Evolutionary conservation across 2,797 vertebrate species (phyloP), one percentile per base, ranked within the genome.

Genomic region (Toxotes lorentzi): DNA sequence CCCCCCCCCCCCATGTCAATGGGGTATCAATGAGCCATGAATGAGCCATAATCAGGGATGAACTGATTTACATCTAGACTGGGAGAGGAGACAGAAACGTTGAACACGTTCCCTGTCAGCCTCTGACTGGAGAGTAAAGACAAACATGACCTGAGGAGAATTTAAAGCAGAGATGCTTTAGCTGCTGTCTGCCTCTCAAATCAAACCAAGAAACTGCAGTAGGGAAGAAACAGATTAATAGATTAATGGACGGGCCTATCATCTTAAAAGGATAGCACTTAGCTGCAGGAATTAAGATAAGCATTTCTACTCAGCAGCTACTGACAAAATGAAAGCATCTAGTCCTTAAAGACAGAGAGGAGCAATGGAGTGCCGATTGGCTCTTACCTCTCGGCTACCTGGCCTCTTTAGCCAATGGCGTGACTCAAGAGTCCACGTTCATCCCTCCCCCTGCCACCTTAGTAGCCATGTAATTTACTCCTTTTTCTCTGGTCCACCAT

Each of bases 311-410:
- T 47, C 32, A 66, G 70, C n/a, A 19, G 63, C 17, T 43, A 72
- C 38, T 19, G 48, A 68, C 27, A 16, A 66, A 65, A 30, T 30
- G 48, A 69, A 30, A 64, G 21, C 24, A n/a, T 59, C 24, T 61
- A 38, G 43, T 63, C 53, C 23, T 51, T 59, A 53, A 47, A 48
- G 69, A 76, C 68, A 87, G 82, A 87, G 84, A 83, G 77, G 86
- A 85, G 81, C 79, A 86, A 86, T 48, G 48, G 78, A 85, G 84
- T 86, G 88, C 82, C 64, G 59, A 84, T 56, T 87, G 88, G 85
- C 86, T 91, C 91, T 93, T 93, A 93, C 91, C 90, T 93, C 89
- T 82, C 67, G 5, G 81, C 80, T 90, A 84, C 83, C 83, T 87
- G 82, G 87, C 82, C 88, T 88, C 80, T 88, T 75, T 86, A 84